Base-by-base conservation (phyloP, 2,113 vertebrate genomes). In the Sinocyclocheilus anshuiensis region DNA sequence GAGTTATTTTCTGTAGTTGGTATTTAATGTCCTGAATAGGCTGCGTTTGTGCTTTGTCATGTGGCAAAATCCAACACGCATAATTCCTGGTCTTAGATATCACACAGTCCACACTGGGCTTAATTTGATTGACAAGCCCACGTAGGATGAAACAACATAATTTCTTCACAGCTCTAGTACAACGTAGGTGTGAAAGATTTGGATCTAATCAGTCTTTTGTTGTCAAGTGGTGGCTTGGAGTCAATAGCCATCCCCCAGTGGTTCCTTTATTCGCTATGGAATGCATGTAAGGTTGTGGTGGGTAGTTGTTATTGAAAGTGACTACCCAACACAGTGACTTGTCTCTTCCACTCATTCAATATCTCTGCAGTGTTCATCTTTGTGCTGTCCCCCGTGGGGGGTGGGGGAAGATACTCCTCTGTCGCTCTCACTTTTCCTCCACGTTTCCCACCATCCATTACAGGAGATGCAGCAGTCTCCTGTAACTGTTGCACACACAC, bases 271-370 rank as follows among this genome's bases (percentile, higher is more conserved):
- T 6, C 79, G 22, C 42, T 81, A 69, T 53, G 65, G 67, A 84
- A 59, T 24, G n/a, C 67, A 67, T 85, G 87, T 42, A 33, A 75
- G 57, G 10, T 39, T 22, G 69, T 76, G n/a, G 26, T 50, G 36
- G 80, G 82, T 77, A 75, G 72, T 24, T 69, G 57, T 84, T 88
- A 92, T 86, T 84, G 74, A 88, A 90, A 90, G 84, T 84, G 90
- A 88, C 89, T 88, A n/a, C 53, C 53, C 65, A 84, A 89, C 79
- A 89, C 57, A 75, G 71, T 81, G 85, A 45, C 86, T 86, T 89
- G 85, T 92, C 90, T 84, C 75, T 81, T 86, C 53, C 65, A 84
- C 69, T 90, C 53, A 84, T 79, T n/a, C 79, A 42, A n/a, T 86
- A 57, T 83, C 77, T 69, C 75, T 65, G 13, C 63, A 20, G 45